phyloP scores from a whole-genome alignment of 2,888 invertebrate genomes.

The Muscina levida region DNA sequence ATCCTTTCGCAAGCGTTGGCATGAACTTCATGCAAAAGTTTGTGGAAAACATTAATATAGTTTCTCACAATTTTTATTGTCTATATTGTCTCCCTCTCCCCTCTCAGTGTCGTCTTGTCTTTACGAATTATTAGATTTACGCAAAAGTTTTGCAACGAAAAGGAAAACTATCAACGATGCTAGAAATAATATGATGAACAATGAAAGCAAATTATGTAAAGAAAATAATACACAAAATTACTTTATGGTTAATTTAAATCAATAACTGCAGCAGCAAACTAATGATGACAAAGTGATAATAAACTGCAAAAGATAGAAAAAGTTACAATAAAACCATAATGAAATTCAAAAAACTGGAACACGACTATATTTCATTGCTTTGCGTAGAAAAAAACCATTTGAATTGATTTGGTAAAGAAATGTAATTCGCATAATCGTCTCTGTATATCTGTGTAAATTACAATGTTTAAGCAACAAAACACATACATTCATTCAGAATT shows the following conservation, averaged over 20 bases:
- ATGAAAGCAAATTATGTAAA: conserved; percentile 68
- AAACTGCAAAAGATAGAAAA: neutral
- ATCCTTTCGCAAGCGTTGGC: neutral
- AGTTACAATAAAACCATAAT: too few relatives aligned
- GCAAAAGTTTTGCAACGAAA: conserved; percentile 51
- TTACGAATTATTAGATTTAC: conserved; percentile 63
- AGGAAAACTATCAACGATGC: conserved; percentile 47
- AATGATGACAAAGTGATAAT: conserved; percentile 40
- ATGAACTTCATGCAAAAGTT: conserved; percentile 41
- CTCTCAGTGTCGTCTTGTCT: conserved; percentile 19
- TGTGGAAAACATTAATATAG: conserved; percentile 10
- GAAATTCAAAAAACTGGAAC: neutral
- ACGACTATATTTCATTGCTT: too few relatives aligned
- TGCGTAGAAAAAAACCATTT: neutral
- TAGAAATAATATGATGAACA: neutral
- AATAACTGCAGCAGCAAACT: conserved; percentile 53
- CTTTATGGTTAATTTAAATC: conserved; percentile 69
- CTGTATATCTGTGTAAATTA: too few relatives aligned
- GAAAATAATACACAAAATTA: conserved; percentile 66
- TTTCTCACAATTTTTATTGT: conserved; percentile 31
- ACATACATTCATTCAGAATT: neutral
- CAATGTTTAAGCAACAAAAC: neutral
- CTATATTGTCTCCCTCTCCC: conserved; percentile 22
- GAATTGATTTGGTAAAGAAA: conserved; percentile 7
- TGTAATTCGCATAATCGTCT: too few relatives aligned